Base-by-base conservation (phyloP, 2,888 invertebrate species). In the Drosophila cracens region DNA sequence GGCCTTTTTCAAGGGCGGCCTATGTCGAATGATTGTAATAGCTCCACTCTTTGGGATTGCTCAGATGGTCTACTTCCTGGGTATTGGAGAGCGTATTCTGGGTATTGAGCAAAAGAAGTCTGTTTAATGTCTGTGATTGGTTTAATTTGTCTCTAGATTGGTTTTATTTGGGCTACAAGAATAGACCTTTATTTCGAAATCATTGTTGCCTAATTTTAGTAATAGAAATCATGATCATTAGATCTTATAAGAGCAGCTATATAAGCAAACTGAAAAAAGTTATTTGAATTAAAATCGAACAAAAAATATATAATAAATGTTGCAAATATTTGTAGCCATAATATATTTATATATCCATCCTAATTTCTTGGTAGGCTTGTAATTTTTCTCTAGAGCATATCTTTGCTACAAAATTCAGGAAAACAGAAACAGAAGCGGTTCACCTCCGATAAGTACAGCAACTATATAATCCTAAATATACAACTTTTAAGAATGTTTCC, bases 1-100 rank as follows among this genome's bases (percentile, higher is more conserved):
- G n/a, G 99, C 99, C 16, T 98, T 99, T 93, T 98, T 99, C 94
- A 99, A 99, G 93, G 99, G 99, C 60, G 99, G 98, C 5, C 96
- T 96, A 1, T 99, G 99, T 91, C 95, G 99, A 87, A 96, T 99
- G 95, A 98, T 99, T 83, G 99, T 99, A 0, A 98, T 99, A 87
- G 99, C 99, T 0, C 99, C 99, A 0, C 94, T 99, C 54, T 99
- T 99, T 94, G 99, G 99, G 80, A 99, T 99, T 78, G 99, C 99
- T 1, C 99, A 99, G 94, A 97, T 96, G 63, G 97, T 99, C 0
- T 99, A 99, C 94, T 99, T 96, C 93, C 94, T 99, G 66, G 99
- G 99, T 25, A 97, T 99, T 13, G 99, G 97, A 0, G 99, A 99
- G 92, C 93, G 92, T 66, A 83, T 96, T 1, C 85, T 96, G 72